Evolutionary conservation across 2,888 invertebrate species (phyloP).

Genomic region (Pteria penguin): DNA sequence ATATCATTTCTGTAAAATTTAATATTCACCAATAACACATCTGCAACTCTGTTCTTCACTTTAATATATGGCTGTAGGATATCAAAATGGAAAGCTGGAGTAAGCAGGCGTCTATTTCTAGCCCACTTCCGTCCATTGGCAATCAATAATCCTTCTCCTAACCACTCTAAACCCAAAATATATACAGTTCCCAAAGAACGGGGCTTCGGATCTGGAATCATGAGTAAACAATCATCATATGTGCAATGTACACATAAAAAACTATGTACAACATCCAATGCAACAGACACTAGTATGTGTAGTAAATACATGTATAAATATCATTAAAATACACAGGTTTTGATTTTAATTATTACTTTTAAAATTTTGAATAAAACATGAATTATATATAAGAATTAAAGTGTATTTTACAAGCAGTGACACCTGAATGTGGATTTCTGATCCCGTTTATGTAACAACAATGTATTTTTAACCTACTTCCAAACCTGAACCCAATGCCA

Average conservation of each 20-base stretch:
- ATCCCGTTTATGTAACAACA: too few species aligned
- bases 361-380: too few species aligned
- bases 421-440: too few species aligned
- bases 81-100: slow-evolving; percentile 62
- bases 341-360: too few species aligned
- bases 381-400: too few species aligned
- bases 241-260: neutral
- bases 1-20: too few species aligned
- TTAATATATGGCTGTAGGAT: slow-evolving; percentile 56
- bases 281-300: too few species aligned
- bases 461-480: too few species aligned
- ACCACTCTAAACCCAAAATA: slow-evolving; percentile 63
- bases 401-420: too few species aligned
- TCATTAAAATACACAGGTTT: too few species aligned
- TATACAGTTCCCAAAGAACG: slow-evolving; percentile 52
- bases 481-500: too few species aligned
- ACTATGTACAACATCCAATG: neutral
- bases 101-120: slow-evolving; percentile 61
- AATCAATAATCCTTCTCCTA: slow-evolving; percentile 65
- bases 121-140: slow-evolving; percentile 62
- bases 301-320: too few species aligned
- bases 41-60: slow-evolving; percentile 54
- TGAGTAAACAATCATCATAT: neutral
- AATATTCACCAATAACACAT: slow-evolving; percentile 57
- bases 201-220: slow-evolving; percentile 49